Evolutionary conservation across 2,888 invertebrate genomes (phyloP).

Genomic region (Lathronympha strigana): DNA sequence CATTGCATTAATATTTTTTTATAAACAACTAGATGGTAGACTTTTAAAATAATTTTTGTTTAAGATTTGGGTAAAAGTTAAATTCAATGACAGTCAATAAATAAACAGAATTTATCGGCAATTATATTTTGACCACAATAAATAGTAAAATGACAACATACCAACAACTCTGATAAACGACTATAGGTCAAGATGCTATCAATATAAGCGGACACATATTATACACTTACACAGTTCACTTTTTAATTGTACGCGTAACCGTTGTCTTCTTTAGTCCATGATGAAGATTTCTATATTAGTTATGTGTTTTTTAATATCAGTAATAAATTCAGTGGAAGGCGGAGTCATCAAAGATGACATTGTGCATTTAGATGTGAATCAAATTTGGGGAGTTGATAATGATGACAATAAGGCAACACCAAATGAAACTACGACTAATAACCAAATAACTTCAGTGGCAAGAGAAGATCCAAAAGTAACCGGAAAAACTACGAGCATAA

Average conservation of each 20-base stretch:
- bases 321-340: constrained; percentile 4
- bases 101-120: background rate
- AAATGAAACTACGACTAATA: background rate
- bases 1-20: no score
- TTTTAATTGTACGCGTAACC: background rate
- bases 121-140: background rate
- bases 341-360: constrained; percentile 1
- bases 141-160: background rate
- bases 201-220: background rate
- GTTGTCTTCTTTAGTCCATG: background rate
- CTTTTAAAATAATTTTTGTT: no score
- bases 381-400: constrained; percentile 16
- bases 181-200: constrained; percentile 17
- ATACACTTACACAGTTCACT: constrained; percentile 9
- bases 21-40: no score
- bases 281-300: constrained; percentile 7
- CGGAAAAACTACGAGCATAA: background rate
- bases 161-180: background rate
- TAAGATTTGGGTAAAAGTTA: background rate
- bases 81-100: background rate
- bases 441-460: background rate
- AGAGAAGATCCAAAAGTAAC: constrained; percentile 1
- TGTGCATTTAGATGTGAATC: constrained; percentile 2
- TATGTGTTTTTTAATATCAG: background rate
- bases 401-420: background rate